phyloP scores from a whole-genome alignment of 1,140 invertebrate species.

The Brachionus sp. region DNA sequence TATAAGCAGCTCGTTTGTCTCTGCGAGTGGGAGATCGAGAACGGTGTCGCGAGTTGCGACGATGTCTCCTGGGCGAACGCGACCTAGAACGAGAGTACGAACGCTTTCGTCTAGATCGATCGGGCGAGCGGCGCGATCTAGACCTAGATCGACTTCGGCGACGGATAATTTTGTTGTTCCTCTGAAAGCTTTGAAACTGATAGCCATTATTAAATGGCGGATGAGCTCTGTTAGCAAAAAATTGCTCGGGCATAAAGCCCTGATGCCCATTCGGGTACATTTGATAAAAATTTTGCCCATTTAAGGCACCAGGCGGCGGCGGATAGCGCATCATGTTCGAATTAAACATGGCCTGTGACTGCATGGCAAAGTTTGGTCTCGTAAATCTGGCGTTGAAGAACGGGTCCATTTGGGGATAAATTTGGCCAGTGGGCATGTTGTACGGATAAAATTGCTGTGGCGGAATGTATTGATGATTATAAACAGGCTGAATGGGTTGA shows the following conservation, averaged over 20 bases:
- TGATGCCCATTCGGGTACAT: background rate
- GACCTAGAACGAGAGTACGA: background rate
- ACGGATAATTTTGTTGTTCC: background rate
- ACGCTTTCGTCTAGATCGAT: background rate
- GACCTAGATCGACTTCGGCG: background rate
- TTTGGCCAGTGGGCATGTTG: slow-evolving; percentile 11
- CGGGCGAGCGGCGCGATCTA: background rate
- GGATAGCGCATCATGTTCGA: slow-evolving; percentile 10
- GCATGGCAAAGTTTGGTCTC: background rate
- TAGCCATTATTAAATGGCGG: background rate
- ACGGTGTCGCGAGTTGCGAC: background rate
- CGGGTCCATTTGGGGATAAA: slow-evolving; percentile 21
- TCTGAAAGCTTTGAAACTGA: background rate
- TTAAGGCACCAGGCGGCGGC: background rate
- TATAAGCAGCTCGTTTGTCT: background rate
- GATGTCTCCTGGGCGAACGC: background rate
- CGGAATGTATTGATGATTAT: background rate
- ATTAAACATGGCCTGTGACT: background rate
- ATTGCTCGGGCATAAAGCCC: background rate
- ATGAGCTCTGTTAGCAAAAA: background rate
- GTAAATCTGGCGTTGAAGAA: background rate
- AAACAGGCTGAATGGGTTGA: background rate
- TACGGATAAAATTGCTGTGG: background rate
- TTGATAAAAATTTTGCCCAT: background rate
- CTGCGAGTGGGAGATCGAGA: background rate